phyloP scores from a whole-genome alignment of 2,797 vertebrate genomes.

The Octomys mimax region DNA sequence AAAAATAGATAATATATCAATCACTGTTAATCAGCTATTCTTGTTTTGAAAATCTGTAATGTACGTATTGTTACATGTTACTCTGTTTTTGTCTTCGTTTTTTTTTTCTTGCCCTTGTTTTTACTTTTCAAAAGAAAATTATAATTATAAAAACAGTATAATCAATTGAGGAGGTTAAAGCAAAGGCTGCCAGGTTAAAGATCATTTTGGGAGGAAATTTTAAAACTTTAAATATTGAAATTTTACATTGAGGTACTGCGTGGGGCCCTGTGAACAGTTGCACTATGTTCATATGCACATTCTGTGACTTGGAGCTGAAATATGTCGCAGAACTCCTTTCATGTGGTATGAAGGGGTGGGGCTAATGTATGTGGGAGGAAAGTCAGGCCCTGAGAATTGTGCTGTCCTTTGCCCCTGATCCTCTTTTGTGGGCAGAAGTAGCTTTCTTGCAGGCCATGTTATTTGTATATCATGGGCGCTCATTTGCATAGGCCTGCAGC shows the following conservation, averaged over 20 bases:
- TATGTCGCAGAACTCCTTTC: not conserved
- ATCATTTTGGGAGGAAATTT: not conserved
- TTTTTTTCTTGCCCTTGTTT: too few species aligned
- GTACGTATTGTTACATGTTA: too few species aligned
- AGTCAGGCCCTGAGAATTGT: not conserved
- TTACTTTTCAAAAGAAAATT: too few species aligned
- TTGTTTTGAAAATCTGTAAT: too few species aligned
- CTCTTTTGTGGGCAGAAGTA: not conserved
- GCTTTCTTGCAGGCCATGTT: not conserved
- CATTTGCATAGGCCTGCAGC: not conserved
- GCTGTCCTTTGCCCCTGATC: not conserved
- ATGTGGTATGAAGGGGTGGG: slow-evolving; percentile 1
- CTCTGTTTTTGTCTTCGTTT: too few species aligned
- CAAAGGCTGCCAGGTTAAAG: slow-evolving; percentile 1
- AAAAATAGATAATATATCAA: too few species aligned
- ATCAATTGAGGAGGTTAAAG: not conserved
- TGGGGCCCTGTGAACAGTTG: not conserved
- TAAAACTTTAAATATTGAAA: not conserved
- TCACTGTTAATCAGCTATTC: too few species aligned
- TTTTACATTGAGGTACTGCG: not conserved
- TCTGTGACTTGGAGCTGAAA: slow-evolving; percentile 50
- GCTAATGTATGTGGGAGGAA: not conserved
- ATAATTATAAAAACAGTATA: not conserved
- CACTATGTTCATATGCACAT: not conserved
- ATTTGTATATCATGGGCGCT: not conserved